Percentiles rank a stretch among this genome's conserved stretches.
phyloP scores from a whole-genome alignment of 2,888 invertebrate species.

The Eurois occulta region DNA sequence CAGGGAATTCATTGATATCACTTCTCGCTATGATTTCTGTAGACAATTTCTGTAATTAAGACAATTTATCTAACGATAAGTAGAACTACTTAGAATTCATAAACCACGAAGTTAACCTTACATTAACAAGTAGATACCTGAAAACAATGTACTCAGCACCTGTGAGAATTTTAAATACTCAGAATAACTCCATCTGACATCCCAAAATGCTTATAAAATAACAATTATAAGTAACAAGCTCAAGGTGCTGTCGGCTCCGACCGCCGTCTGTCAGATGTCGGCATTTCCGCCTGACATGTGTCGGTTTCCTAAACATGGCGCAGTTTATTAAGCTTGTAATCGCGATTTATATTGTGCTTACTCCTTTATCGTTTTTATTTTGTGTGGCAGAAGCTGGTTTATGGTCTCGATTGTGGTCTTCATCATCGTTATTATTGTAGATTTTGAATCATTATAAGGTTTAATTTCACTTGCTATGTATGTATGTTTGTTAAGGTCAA shows the following conservation, averaged over 20 bases:
- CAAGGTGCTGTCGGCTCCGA: constrained; percentile 12
- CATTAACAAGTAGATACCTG: background rate
- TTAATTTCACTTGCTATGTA: background rate
- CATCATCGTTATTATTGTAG: background rate
- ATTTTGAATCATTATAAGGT: background rate
- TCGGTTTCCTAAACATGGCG: constrained; percentile 39
- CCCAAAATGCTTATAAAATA: constrained; percentile 17
- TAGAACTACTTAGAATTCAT: background rate
- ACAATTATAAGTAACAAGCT: constrained; percentile 31
- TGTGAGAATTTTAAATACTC: background rate
- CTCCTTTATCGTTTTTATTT: background rate
- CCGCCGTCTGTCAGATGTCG: constrained; percentile 52
- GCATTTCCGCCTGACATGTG: constrained; percentile 36
- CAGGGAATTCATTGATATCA: background rate
- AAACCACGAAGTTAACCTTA: background rate
- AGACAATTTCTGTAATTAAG: too few species aligned
- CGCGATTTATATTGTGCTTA: constrained; percentile 16
- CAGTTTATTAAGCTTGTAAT: constrained; percentile 47
- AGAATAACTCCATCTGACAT: background rate
- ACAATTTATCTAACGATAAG: background rate
- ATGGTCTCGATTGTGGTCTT: background rate
- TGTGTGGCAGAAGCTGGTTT: background rate
- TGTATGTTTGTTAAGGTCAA: background rate
- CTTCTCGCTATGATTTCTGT: background rate
- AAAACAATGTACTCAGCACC: background rate